Conservation (phyloP, 2,888 invertebrate species). For the Tipula confusa region DNA sequence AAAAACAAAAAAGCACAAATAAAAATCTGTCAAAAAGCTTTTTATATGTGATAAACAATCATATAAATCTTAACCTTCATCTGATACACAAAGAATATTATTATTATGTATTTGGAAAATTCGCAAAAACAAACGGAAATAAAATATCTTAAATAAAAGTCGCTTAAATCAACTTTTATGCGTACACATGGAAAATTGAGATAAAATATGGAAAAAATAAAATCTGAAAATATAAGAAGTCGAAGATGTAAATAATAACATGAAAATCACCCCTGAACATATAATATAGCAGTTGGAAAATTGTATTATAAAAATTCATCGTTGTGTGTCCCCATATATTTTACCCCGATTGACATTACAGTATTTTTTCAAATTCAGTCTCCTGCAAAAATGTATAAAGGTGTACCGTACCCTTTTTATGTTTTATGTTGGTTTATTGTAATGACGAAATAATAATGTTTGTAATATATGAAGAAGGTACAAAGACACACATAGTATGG, state of each 20-base stretch:
- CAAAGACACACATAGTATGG: neutral
- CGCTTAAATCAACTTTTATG: neutral
- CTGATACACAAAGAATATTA: neutral
- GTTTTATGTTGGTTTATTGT: neutral
- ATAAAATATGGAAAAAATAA: neutral
- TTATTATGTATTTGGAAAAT: neutral
- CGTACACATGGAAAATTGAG: neutral
- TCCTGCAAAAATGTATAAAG: neutral
- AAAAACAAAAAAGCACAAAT: neutral
- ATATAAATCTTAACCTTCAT: conserved; percentile 6
- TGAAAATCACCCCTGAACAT: neutral
- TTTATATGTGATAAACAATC: neutral
- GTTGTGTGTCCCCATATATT: neutral
- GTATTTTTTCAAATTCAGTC: neutral
- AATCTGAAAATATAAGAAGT: neutral
- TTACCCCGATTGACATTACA: neutral
- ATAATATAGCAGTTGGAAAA: neutral
- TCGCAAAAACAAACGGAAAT: neutral
- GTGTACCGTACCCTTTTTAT: neutral
- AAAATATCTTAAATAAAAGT: conserved; percentile 4
- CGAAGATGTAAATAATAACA: neutral
- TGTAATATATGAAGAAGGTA: neutral
- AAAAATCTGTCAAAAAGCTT: neutral
- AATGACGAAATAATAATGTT: neutral
- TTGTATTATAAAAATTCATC: neutral